Conservation (phyloP, 2,113 vertebrate genomes). For the Charadrius vociferus region DNA sequence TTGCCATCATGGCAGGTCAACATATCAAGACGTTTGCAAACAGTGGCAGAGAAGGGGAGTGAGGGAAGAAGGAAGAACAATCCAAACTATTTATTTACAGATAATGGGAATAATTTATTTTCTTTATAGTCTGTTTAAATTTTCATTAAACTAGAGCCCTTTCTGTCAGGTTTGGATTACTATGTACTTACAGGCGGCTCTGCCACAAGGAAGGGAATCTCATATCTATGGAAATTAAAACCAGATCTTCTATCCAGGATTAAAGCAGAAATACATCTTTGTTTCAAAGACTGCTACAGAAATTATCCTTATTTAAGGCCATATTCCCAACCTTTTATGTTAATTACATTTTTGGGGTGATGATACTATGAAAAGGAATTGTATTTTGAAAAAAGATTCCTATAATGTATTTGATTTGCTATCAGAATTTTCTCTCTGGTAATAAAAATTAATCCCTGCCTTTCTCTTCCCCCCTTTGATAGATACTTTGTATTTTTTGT, state of each 20-base stretch:
- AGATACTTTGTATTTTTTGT: background rate
- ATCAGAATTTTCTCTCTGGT: background rate
- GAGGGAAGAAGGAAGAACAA: background rate
- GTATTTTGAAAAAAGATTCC: background rate
- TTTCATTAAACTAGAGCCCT: background rate
- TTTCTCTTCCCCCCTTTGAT: background rate
- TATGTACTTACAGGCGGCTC: background rate
- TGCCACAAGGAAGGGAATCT: background rate
- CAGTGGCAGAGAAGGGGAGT: background rate
- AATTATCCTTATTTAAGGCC: background rate
- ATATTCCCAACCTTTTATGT: background rate
- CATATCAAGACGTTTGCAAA: rapidly evolving
- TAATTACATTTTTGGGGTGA: slow-evolving; percentile 15
- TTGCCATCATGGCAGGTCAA: background rate
- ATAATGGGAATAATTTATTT: background rate
- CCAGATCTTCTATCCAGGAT: background rate
- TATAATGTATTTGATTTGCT: background rate
- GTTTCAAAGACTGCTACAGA: slow-evolving; percentile 14
- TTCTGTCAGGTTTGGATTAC: background rate
- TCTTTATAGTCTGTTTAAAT: background rate
- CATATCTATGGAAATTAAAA: slow-evolving; percentile 62
- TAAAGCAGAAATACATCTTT: slow-evolving; percentile 33
- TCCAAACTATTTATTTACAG: background rate
- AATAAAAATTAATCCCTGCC: background rate
- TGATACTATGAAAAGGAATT: background rate